Evolutionary conservation across 2,888 invertebrate genomes (phyloP).

Genomic region (Parnassius glacialis): DNA sequence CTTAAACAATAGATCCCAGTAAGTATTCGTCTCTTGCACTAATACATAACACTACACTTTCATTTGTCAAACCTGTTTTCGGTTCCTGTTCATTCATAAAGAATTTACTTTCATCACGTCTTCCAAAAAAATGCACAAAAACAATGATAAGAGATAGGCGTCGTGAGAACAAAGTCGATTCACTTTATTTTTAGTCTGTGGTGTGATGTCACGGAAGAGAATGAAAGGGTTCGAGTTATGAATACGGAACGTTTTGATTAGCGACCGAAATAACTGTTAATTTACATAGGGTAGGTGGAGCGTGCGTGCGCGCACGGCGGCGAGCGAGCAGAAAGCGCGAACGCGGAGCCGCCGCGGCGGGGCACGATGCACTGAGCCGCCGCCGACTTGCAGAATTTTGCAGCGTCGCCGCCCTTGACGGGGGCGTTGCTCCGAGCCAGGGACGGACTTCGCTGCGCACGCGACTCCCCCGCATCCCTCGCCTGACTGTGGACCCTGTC

Average conservation of each 20-base stretch:
- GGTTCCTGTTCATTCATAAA: conserved; percentile 62
- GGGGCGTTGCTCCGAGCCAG: conserved; percentile 80
- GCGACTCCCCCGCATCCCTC: conserved; percentile 67
- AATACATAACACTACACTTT: conserved; percentile 71
- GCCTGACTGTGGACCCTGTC: conserved; percentile 46
- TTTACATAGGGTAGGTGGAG: conserved; percentile 67
- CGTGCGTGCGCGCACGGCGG: conserved; percentile 49
- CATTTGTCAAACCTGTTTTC: conserved; percentile 64
- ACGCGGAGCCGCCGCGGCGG: conserved; percentile 79
- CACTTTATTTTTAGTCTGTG: conserved; percentile 42
- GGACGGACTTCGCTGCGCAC: conserved; percentile 76
- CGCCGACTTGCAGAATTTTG: conserved; percentile 78
- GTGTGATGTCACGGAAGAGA: conserved; percentile 37
- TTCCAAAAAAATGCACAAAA: conserved; percentile 49
- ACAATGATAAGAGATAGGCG: conserved; percentile 45
- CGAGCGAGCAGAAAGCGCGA: conserved; percentile 56
- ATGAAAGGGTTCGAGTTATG: conserved; percentile 58
- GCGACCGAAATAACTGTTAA: conserved; percentile 78
- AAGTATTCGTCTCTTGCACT: conserved; percentile 55
- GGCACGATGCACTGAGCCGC: conserved; percentile 75
- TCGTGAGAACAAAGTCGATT: conserved; percentile 47
- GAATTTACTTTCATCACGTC: conserved; percentile 61
- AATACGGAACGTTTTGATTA: conserved; percentile 77
- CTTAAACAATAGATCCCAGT: conserved; percentile 46
- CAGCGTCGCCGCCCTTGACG: conserved; percentile 81